Conservation (phyloP, 2,888 invertebrate species). For the Agrotis segetum region DNA sequence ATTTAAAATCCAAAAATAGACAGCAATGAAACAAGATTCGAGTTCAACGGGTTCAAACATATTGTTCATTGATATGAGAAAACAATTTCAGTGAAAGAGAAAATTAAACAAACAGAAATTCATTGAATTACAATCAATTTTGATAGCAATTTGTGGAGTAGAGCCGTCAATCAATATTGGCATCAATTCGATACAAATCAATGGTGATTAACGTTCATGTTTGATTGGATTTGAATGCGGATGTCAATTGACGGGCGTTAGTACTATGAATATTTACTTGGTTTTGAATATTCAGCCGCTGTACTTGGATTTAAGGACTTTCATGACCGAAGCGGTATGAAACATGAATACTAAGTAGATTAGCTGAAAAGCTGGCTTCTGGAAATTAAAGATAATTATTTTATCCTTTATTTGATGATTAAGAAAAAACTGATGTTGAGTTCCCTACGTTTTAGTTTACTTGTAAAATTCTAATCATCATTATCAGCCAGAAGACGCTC, state of each 20-base stretch:
- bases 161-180: constrained; percentile 25
- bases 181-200: constrained; percentile 57
- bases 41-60: constrained; percentile 2
- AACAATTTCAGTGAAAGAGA: constrained; percentile 11
- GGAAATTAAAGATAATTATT: background rate
- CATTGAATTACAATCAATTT: constrained; percentile 33
- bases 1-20: background rate
- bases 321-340: background rate
- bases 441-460: too few relatives aligned
- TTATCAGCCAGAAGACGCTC: too few relatives aligned
- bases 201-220: constrained; percentile 59
- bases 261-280: constrained; percentile 45
- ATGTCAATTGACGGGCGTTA: constrained; percentile 46
- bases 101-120: constrained; percentile 7
- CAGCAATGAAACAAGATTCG: background rate
- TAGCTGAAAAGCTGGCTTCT: background rate
- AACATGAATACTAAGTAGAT: background rate
- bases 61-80: constrained; percentile 11
- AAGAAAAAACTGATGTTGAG: background rate
- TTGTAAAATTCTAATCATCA: too few relatives aligned
- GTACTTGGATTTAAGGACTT: constrained; percentile 18
- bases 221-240: constrained; percentile 61
- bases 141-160: constrained; percentile 9
- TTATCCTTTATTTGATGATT: background rate
- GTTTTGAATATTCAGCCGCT: constrained; percentile 48